A percentile compares a stretch with the other conserved stretches of the same genome.
phyloP scores from a whole-genome alignment of 64 coral and sea anemone species.

The Pocillopora damicornis region DNA sequence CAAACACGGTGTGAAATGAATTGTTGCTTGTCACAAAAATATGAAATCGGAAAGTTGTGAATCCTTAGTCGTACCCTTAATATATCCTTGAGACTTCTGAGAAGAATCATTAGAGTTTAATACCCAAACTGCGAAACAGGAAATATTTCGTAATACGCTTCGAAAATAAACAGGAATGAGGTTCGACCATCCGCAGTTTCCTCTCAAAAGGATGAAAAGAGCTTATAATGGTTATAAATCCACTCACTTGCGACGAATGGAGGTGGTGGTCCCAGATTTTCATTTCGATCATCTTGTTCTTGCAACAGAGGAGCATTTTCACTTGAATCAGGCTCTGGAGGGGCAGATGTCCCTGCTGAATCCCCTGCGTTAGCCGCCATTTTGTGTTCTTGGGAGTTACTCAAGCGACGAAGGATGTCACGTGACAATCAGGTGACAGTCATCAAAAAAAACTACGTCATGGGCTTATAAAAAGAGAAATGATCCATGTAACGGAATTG shows the following conservation, averaged over 20 bases:
- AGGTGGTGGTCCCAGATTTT: constrained; percentile 66
- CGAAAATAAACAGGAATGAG: constrained; percentile 3
- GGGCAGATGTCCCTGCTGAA: background rate
- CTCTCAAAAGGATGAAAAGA: background rate
- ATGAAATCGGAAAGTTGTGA: background rate
- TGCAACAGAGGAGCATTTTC: constrained; percentile 89
- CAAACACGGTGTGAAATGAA: too few species aligned
- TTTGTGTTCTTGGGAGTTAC: background rate
- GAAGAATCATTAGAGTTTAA: background rate
- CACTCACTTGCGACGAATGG: constrained; percentile 51
- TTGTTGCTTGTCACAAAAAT: background rate
- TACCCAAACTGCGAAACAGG: background rate
- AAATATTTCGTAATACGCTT: background rate
- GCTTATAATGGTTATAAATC: background rate
- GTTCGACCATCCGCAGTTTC: background rate
- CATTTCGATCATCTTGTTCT: constrained; percentile 59
- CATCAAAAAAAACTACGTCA: background rate
- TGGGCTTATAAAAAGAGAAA: background rate
- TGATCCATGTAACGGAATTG: too few species aligned
- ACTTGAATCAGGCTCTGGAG: constrained; percentile 43
- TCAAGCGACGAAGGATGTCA: background rate
- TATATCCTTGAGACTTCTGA: background rate
- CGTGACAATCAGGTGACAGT: background rate
- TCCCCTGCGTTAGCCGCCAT: constrained; percentile 64
- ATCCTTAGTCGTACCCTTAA: background rate